Percentiles rank a stretch among this genome's conserved stretches.
These are phyloP conservation scores for Spisula subtruncata DNA, from an alignment of 2,888 invertebrate species.

Conservation along the genomic window DNA sequence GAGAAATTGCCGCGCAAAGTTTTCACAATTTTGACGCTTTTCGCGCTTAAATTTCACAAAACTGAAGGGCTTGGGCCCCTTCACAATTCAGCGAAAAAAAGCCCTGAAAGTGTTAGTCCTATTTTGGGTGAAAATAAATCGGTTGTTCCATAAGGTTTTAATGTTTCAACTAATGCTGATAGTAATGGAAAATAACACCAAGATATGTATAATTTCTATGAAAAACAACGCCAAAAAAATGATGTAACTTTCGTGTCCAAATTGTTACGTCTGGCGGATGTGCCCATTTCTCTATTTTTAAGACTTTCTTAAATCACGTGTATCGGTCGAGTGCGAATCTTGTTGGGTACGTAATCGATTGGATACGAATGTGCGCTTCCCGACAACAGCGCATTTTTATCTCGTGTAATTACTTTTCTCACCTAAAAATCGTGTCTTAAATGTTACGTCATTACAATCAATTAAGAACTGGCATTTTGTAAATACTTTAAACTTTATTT, in stretches of 20 bases:
- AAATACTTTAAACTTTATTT: no score
- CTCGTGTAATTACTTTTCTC: slow-evolving; percentile 6
- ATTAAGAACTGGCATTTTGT: not conserved
- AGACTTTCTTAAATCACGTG: not conserved
- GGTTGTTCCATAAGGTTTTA: slow-evolving; percentile 4
- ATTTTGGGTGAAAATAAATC: not conserved
- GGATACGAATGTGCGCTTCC: slow-evolving; percentile 13
- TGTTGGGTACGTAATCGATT: slow-evolving; percentile 23
- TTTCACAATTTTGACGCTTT: no score
- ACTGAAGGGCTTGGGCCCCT: no score
- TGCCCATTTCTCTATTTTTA: not conserved
- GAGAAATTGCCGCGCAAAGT: no score
- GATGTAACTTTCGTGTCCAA: slow-evolving; percentile 39
- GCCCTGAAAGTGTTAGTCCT: not conserved
- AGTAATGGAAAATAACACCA: slow-evolving; percentile 11
- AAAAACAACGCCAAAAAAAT: slow-evolving; percentile 25
- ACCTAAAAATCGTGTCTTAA: slow-evolving; percentile 1
- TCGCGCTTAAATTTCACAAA: no score
- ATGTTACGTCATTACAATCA: slow-evolving; percentile 21
- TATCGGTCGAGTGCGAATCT: slow-evolving; percentile 12
- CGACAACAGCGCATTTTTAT: not conserved
- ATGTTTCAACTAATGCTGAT: slow-evolving; percentile 19
- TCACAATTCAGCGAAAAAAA: no score
- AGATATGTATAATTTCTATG: not conserved
- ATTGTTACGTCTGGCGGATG: slow-evolving; percentile 21